These are phyloP conservation scores for Prunella himalayana DNA, from an alignment of 2,113 vertebrate species.

Conservation along the genomic window DNA sequence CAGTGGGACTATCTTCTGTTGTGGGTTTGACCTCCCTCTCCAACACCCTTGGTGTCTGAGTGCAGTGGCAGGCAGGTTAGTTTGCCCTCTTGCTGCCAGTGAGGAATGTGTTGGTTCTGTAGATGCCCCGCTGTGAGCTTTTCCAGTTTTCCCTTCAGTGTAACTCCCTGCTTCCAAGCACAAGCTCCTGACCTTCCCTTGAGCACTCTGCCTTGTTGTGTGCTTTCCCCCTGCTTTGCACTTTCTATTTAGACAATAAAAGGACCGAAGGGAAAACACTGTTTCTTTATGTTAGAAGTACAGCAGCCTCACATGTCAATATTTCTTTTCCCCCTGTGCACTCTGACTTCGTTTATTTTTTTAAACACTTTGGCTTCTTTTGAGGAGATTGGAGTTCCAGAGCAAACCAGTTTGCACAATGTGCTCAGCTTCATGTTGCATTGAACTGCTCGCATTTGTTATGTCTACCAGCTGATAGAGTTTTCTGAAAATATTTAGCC, in stretches of 20 bases:
- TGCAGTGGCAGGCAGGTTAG: neutral
- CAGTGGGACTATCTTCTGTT: neutral
- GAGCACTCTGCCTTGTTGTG: conserved; percentile 3
- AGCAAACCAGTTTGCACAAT: conserved; percentile 57
- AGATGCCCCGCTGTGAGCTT: neutral
- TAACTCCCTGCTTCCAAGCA: neutral
- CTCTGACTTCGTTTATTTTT: conserved; percentile 71
- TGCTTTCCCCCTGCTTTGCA: neutral
- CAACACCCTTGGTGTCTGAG: neutral
- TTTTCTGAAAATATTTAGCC: conserved; percentile 82
- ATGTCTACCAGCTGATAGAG: conserved; percentile 74
- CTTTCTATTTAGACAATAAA: conserved; percentile 51
- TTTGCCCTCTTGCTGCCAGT: neutral
- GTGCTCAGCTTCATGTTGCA: conserved; percentile 27
- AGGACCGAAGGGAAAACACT: conserved; percentile 49
- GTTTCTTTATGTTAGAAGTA: conserved; percentile 47
- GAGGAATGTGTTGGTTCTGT: neutral
- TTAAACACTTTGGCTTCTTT: conserved; percentile 64
- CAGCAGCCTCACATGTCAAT: conserved; percentile 54
- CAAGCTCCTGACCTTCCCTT: neutral
- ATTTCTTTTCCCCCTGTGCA: conserved; percentile 61
- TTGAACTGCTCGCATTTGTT: conserved; percentile 60
- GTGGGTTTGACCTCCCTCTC: neutral
- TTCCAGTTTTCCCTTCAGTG: neutral
- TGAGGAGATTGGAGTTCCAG: conserved; percentile 51